phyloP scores from a whole-genome alignment of 2,113 vertebrate genomes.

The Hystrix brachyura region DNA sequence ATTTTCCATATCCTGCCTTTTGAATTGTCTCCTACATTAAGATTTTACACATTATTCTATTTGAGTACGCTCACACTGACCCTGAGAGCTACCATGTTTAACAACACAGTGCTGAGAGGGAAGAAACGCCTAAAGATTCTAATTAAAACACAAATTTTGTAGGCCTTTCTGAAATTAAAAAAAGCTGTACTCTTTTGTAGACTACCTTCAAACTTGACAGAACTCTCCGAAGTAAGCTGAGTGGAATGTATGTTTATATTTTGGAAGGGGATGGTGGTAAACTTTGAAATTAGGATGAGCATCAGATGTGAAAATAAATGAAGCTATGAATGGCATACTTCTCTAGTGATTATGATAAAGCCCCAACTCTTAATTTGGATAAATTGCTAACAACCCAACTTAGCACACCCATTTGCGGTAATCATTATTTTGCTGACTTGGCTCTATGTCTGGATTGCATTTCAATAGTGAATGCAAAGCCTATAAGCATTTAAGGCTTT shows the following conservation, averaged over 20 bases:
- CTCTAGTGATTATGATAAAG: constrained; percentile 81
- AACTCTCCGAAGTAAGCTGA: constrained; percentile 69
- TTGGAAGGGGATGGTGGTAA: constrained; percentile 81
- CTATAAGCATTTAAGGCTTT: constrained; percentile 79
- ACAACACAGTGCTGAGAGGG: constrained; percentile 10
- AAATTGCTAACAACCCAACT: constrained; percentile 81
- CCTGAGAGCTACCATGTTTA: background rate
- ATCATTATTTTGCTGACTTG: constrained; percentile 83
- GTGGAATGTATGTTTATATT: constrained; percentile 83
- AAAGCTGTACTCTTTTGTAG: background rate
- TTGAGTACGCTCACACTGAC: background rate
- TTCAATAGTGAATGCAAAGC: constrained; percentile 83
- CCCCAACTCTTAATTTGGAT: constrained; percentile 83
- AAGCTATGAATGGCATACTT: constrained; percentile 83
- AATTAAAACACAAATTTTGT: constrained; percentile 41
- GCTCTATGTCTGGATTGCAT: constrained; percentile 84
- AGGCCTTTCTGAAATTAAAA: constrained; percentile 11
- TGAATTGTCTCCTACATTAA: background rate
- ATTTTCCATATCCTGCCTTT: background rate
- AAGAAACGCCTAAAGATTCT: background rate
- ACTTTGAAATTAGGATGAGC: constrained; percentile 80
- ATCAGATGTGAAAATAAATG: constrained; percentile 81
- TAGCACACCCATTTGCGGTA: constrained; percentile 72
- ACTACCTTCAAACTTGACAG: constrained; percentile 79
- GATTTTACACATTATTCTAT: background rate